Evolutionary conservation across 2,888 invertebrate genomes (phyloP).

Genomic region (Melipona bicolor): DNA sequence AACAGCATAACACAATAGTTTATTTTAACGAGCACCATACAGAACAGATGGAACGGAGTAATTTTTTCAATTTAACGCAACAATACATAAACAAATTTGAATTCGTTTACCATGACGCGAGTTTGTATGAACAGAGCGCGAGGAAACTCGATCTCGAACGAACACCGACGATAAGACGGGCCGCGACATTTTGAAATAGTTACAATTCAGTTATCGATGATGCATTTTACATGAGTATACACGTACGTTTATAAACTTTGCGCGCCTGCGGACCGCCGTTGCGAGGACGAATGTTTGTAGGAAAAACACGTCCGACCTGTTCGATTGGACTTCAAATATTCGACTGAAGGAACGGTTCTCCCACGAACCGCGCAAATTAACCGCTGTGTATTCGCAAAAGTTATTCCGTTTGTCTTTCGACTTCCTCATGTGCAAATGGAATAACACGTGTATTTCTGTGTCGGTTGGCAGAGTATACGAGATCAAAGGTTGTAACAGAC

Average conservation of each 20-base stretch:
- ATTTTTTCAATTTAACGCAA: too few species aligned
- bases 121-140: neutral
- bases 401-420: slow-evolving; percentile 36
- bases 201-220: neutral
- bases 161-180: neutral
- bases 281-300: slow-evolving; percentile 2
- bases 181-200: neutral
- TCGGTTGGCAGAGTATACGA: slow-evolving; percentile 33
- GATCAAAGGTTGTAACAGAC: neutral
- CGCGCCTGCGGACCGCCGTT: neutral
- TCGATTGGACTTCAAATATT: slow-evolving; percentile 13
- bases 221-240: neutral
- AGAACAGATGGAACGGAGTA: too few species aligned
- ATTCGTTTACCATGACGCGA: too few species aligned
- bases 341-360: slow-evolving; percentile 14
- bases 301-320: slow-evolving; percentile 23
- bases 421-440: slow-evolving; percentile 21
- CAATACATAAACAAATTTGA: too few species aligned
- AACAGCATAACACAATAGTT: too few species aligned
- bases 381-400: slow-evolving; percentile 12
- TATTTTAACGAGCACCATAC: too few species aligned
- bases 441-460: slow-evolving; percentile 9
- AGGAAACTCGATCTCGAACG: neutral
- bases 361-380: slow-evolving; percentile 28
- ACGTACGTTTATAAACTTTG: neutral